Percentiles rank a stretch among this genome's conserved stretches.
Evolutionary conservation across 2,113 vertebrate genomes (phyloP).

Genomic region (Proterorhinus semilunaris): DNA sequence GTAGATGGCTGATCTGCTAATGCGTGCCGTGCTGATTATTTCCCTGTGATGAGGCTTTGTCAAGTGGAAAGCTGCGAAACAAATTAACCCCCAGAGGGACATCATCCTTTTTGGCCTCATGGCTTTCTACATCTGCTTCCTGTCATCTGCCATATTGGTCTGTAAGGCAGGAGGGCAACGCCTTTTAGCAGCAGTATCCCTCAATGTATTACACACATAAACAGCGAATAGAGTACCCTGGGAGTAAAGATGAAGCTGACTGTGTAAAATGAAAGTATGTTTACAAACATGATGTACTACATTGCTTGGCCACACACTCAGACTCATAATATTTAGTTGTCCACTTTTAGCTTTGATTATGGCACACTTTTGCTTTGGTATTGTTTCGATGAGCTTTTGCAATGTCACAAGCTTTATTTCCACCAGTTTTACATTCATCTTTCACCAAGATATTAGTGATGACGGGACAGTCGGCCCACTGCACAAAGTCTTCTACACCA

Average conservation of each 20-base stretch:
- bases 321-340: no score
- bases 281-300: no score
- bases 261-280: no score
- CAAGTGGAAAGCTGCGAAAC: constrained; percentile 33
- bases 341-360: no score
- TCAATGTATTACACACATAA: background rate
- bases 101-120: constrained; percentile 5
- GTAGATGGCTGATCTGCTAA: constrained; percentile 14
- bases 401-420: no score
- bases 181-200: background rate
- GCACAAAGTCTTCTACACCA: no score
- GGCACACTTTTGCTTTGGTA: no score
- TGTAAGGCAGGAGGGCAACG: background rate
- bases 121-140: constrained; percentile 37
- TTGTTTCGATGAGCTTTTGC: no score
- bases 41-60: constrained; percentile 25
- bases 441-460: no score
- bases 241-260: background rate
- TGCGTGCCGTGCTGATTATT: constrained; percentile 31
- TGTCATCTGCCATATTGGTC: background rate
- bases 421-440: no score
- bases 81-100: constrained; percentile 31
- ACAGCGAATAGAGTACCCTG: background rate
- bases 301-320: no score
- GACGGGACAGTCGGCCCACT: no score